Evolutionary conservation across 2,113 vertebrate species (phyloP).

Genomic region (Cricetomys ansorgei): DNA sequence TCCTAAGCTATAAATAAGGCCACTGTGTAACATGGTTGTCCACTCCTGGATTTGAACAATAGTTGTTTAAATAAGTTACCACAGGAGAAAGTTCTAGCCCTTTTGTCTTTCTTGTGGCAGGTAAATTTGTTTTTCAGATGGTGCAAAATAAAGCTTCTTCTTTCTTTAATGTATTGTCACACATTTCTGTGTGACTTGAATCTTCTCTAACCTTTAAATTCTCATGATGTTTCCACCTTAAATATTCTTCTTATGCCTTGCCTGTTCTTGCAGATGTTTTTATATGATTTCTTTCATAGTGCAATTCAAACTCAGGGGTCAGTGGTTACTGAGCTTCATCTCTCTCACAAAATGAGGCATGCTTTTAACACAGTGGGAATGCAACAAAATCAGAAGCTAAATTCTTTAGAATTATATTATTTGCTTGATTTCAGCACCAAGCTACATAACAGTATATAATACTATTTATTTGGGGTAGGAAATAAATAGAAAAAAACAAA

Average conservation of each 20-base stretch:
- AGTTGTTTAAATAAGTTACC: conserved; percentile 2
- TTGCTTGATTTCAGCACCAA: not conserved
- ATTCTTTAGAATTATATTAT: not conserved
- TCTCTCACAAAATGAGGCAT: not conserved
- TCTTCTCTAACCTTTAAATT: not conserved
- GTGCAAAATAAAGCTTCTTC: not conserved
- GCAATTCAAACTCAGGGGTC: not conserved
- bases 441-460: not conserved
- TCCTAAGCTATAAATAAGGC: not conserved
- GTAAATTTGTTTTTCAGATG: not conserved
- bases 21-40: not conserved
- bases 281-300: not conserved
- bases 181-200: not conserved
- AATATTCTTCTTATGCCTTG: not conserved
- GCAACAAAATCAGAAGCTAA: not conserved
- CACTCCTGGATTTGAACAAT: not conserved
- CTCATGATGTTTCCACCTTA: not conserved
- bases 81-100: not conserved
- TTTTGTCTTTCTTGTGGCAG: not conserved
- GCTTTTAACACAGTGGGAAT: not conserved
- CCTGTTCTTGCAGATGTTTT: not conserved
- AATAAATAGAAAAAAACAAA: conserved; percentile 3
- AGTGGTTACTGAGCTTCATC: not conserved
- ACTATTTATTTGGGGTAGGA: not conserved
- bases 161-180: not conserved